Conservation (phyloP, 2,888 invertebrate species). For the Ormyrus labotus region DNA sequence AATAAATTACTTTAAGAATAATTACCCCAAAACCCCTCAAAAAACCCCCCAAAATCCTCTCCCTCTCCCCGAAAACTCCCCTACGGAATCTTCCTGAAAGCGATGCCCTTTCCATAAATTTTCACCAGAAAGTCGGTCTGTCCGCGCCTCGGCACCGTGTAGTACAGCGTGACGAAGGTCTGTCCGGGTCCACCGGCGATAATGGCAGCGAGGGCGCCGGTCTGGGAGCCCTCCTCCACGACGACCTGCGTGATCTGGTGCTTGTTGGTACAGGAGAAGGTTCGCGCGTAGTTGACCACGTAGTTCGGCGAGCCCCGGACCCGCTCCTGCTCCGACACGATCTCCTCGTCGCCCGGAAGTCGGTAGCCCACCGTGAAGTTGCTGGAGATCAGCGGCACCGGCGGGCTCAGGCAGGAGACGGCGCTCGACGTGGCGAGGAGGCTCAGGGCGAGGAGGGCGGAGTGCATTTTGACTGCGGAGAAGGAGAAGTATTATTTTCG, state of each 20-base stretch:
- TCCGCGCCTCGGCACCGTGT: constrained; percentile 20
- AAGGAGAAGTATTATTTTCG: neutral
- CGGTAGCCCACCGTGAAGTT: constrained; percentile 27
- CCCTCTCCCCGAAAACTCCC: neutral
- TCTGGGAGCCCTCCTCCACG: constrained; percentile 7
- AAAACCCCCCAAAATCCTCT: neutral
- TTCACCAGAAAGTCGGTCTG: constrained; percentile 22
- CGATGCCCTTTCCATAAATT: constrained; percentile 30
- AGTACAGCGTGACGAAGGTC: constrained; percentile 39
- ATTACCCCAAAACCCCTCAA: neutral
- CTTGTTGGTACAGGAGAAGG: constrained; percentile 32
- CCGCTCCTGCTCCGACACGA: neutral
- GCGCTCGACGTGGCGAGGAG: neutral
- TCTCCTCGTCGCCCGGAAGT: constrained; percentile 19
- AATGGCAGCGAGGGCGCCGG: constrained; percentile 34
- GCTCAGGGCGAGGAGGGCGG: too few relatives aligned
- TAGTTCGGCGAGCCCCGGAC: constrained; percentile 31
- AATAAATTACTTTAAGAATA: neutral
- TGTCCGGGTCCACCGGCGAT: constrained; percentile 45
- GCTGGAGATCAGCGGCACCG: neutral
- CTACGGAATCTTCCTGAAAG: constrained; percentile 38
- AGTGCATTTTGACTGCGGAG: neutral
- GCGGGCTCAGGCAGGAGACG: neutral
- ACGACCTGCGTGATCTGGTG: constrained; percentile 35
- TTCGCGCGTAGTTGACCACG: constrained; percentile 22